Percentiles rank a stretch among this genome's conserved stretches.
These are phyloP conservation scores for Limnothrissa miodon DNA, from an alignment of 2,113 vertebrate species.

Conservation along the genomic window DNA sequence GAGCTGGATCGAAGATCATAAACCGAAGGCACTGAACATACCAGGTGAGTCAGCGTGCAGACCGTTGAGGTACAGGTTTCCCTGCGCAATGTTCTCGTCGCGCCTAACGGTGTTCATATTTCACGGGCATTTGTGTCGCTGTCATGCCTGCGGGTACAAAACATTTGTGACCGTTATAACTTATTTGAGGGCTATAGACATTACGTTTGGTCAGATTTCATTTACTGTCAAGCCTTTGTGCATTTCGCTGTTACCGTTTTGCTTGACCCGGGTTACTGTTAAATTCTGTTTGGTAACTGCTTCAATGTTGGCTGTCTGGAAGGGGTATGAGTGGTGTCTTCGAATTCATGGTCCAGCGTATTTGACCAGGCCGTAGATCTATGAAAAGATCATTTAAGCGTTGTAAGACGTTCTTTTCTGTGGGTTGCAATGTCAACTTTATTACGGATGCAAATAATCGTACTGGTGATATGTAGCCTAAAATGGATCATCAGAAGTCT, in stretches of 20 bases:
- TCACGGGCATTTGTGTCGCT: neutral
- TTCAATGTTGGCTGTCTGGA: neutral
- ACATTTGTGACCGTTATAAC: neutral
- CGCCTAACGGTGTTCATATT: constrained; percentile 7
- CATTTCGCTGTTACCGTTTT: neutral
- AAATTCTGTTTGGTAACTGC: neutral
- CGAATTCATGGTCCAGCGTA: constrained; percentile 6
- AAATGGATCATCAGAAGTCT: neutral
- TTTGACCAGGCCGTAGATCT: constrained; percentile 1
- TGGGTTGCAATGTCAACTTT: neutral
- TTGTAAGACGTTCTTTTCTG: neutral
- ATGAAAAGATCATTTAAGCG: neutral
- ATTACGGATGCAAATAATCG: constrained; percentile 1
- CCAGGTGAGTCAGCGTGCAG: constrained; percentile 6
- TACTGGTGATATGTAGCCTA: neutral
- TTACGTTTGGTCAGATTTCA: constrained; percentile 17
- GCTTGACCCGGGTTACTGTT: neutral
- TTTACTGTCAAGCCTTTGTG: neutral
- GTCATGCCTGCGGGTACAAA: constrained; percentile 7
- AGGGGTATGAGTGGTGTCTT: neutral
- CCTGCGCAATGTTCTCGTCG: neutral
- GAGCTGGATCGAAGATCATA: constrained; percentile 17
- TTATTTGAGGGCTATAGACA: neutral
- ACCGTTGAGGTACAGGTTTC: neutral
- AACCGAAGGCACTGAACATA: neutral